phyloP scores from a whole-genome alignment of 2,797 vertebrate species.

The Scomberomorus guttatus region DNA sequence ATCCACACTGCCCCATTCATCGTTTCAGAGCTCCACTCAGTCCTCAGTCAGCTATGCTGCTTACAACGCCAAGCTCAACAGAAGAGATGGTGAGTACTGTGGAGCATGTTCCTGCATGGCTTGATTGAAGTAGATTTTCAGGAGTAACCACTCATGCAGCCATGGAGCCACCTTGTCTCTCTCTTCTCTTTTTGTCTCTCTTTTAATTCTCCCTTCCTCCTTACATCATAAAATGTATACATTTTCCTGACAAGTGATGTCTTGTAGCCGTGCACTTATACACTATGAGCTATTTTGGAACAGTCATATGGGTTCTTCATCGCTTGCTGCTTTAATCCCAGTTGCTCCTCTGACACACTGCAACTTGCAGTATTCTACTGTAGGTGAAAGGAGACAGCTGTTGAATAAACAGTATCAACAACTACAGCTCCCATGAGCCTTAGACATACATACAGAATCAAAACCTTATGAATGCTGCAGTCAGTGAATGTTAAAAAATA shows the following conservation, averaged over 20 bases:
- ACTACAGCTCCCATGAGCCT: background rate
- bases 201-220: background rate
- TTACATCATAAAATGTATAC: background rate
- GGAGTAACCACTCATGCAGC: no score
- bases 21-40: slow-evolving; percentile 94
- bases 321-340: background rate
- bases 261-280: no score
- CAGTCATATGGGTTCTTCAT: background rate
- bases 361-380: background rate
- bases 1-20: slow-evolving; percentile 88
- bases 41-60: slow-evolving; percentile 90
- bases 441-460: no score
- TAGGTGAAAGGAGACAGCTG: background rate
- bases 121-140: no score
- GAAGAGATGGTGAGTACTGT: slow-evolving; percentile 91
- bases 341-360: background rate
- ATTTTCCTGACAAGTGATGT: background rate
- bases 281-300: background rate
- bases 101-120: background rate
- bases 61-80: slow-evolving; percentile 92
- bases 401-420: background rate
- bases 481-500: no score
- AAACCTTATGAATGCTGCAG: no score
- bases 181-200: background rate
- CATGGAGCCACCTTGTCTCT: background rate